Evolutionary conservation across 2,888 invertebrate genomes (phyloP).

Genomic region (Disparrhopalites patrizii): DNA sequence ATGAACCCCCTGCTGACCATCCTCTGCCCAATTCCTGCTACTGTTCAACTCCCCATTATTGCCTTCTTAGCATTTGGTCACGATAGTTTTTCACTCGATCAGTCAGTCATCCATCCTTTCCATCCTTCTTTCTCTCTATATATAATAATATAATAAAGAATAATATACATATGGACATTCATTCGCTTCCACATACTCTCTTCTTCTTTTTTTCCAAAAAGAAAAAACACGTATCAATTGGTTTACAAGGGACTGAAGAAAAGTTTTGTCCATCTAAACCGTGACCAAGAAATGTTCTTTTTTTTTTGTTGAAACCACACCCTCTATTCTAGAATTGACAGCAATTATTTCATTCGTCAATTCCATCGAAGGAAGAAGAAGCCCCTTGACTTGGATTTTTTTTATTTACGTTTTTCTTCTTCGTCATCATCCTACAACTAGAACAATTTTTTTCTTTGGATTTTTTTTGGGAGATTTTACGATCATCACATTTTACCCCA

Average conservation of each 20-base stretch:
- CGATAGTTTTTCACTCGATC: conserved; percentile 19
- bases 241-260: not conserved
- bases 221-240: conserved; percentile 3
- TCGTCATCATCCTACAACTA: not conserved
- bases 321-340: conserved; percentile 23
- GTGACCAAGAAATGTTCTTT: too few species aligned
- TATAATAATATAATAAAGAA: not conserved
- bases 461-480: not conserved
- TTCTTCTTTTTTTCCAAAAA: not conserved
- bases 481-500: not conserved
- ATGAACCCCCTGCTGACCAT: conserved; percentile 29
- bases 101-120: conserved; percentile 5
- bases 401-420: too few species aligned
- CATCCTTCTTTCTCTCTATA: not conserved
- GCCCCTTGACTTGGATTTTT: too few species aligned
- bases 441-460: not conserved
- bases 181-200: not conserved
- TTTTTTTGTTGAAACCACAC: conserved; percentile 18
- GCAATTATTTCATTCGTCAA: conserved; percentile 32
- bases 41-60: conserved; percentile 33
- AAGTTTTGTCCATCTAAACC: not conserved
- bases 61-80: conserved; percentile 34
- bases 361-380: not conserved
- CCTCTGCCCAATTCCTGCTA: conserved; percentile 35
- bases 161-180: not conserved